Evolutionary conservation across 1,140 invertebrate species (phyloP).

Genomic region (Mylabris phalerata): DNA sequence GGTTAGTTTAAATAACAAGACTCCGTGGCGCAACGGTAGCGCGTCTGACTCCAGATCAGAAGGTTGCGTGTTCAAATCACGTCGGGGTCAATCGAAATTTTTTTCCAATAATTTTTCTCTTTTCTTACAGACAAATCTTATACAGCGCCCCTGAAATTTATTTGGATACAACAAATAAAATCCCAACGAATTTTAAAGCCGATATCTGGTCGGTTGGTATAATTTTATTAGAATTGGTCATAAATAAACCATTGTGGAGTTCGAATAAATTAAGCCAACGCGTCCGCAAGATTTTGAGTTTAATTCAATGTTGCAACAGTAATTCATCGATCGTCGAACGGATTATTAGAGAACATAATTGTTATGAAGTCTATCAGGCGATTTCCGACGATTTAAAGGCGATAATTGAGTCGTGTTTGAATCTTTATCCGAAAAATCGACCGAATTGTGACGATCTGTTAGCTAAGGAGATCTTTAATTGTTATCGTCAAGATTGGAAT

Average conservation of each 20-base stretch:
- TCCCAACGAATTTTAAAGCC: conserved; percentile 54
- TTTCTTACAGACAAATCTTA: conserved; percentile 45
- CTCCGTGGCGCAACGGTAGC: conserved; percentile 89
- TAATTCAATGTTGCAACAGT: conserved; percentile 49
- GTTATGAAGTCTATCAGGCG: conserved; percentile 56
- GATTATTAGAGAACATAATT: conserved; percentile 69
- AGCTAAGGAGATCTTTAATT: conserved; percentile 44
- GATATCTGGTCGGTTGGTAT: conserved; percentile 92
- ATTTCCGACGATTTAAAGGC: conserved; percentile 53
- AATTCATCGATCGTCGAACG: conserved; percentile 58
- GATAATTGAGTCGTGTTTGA: conserved; percentile 62
- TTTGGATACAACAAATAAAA: conserved; percentile 41
- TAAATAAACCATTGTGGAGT: conserved; percentile 60
- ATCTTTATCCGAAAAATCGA: conserved; percentile 56
- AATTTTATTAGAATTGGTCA: conserved; percentile 70
- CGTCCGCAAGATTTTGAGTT: conserved; percentile 66
- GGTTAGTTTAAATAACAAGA: neutral
- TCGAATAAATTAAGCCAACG: conserved; percentile 65
- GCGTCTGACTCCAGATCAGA: conserved; percentile 97
- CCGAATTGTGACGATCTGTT: conserved; percentile 56
- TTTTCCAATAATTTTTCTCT: neutral
- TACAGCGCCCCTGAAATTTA: conserved; percentile 82
- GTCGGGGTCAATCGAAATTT: conserved; percentile 64
- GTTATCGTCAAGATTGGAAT: conserved; percentile 33
- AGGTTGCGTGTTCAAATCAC: conserved; percentile 97